Conservation (phyloP, 2,797 vertebrate species). For the Phataginus tricuspis region DNA sequence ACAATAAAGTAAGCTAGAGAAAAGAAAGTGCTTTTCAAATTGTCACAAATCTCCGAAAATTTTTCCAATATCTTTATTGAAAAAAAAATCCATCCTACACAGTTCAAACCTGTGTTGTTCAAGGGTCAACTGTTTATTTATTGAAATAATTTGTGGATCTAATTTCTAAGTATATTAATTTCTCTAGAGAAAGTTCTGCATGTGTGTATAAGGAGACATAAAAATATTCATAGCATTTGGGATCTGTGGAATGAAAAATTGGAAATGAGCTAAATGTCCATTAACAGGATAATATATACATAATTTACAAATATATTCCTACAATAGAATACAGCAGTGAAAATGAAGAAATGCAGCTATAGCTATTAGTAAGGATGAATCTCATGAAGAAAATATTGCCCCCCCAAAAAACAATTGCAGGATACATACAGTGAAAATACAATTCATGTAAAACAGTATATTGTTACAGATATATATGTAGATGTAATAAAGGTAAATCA, state of each 20-base stretch:
- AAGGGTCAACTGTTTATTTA: too few relatives aligned
- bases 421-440: background rate
- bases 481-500: background rate
- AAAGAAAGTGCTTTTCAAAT: too few relatives aligned
- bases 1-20: too few relatives aligned
- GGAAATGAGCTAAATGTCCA: background rate
- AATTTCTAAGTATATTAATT: background rate
- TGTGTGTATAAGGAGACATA: background rate
- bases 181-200: background rate
- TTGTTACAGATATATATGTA: background rate
- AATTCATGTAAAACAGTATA: background rate
- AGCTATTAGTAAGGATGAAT: background rate
- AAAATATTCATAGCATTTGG: background rate
- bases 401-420: background rate
- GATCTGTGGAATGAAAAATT: conserved; percentile 16
- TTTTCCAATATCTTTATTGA: too few relatives aligned
- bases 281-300: background rate
- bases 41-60: too few relatives aligned
- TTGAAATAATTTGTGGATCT: background rate
- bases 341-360: conserved; percentile 1
- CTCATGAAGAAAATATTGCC: background rate
- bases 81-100: too few relatives aligned
- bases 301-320: conserved; percentile 5
- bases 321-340: background rate
- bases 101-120: too few relatives aligned